Evolutionary conservation across 2,797 vertebrate species (phyloP).

Genomic region (Lutjanus argentimaculatus): DNA sequence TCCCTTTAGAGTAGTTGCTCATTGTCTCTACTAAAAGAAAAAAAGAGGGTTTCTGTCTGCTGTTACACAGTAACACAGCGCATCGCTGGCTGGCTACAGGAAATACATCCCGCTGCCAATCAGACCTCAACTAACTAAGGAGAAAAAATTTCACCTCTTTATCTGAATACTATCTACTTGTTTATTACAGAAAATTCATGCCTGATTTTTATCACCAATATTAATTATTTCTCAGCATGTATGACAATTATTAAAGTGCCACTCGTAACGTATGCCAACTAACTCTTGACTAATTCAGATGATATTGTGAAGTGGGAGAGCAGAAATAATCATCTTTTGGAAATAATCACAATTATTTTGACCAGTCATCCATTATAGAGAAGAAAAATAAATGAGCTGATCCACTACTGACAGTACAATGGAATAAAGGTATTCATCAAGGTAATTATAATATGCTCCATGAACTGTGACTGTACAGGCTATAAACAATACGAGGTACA

Average conservation of each 20-base stretch:
- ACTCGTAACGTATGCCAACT: background rate
- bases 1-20: constrained; percentile 38
- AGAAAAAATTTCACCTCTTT: constrained; percentile 8
- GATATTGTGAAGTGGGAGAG: constrained; percentile 4
- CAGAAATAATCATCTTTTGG: constrained; percentile 4
- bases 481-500: too few relatives aligned
- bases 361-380: constrained; percentile 3
- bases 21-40: constrained; percentile 26
- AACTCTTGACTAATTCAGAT: constrained; percentile 9
- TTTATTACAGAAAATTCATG: background rate
- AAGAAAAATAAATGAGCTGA: background rate
- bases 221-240: constrained; percentile 3
- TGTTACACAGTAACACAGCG: background rate
- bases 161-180: background rate
- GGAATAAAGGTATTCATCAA: background rate
- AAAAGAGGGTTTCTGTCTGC: constrained; percentile 18
- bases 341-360: constrained; percentile 5
- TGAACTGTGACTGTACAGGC: background rate
- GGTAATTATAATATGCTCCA: too few relatives aligned
- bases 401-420: background rate
- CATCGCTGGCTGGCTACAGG: constrained; percentile 6
- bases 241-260: constrained; percentile 2
- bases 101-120: constrained; percentile 25
- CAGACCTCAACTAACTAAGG: constrained; percentile 15
- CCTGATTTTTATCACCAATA: constrained; percentile 4